phyloP scores from a whole-genome alignment of 2,888 invertebrate genomes.

The Drosophila kambysellisi region DNA sequence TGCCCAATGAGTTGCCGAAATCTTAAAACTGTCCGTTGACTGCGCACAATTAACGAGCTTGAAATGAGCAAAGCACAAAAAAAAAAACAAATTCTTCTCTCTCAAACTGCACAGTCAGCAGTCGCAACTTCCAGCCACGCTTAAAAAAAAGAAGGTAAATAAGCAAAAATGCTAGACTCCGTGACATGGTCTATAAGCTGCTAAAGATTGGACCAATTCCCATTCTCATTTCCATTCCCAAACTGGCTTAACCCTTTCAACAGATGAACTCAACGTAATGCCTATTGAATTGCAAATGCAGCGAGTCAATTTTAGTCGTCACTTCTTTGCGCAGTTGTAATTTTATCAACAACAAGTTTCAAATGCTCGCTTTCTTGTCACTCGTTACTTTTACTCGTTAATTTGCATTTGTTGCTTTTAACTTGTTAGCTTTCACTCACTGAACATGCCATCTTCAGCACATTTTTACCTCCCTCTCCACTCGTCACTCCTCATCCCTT shows the following conservation, averaged over 20 bases:
- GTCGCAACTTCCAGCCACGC: neutral
- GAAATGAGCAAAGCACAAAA: slow-evolving; percentile 47
- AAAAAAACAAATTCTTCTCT: neutral
- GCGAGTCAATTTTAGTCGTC: slow-evolving; percentile 3
- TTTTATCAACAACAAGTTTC: neutral
- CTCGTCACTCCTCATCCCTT: neutral
- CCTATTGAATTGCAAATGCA: slow-evolving; percentile 9
- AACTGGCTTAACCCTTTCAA: neutral
- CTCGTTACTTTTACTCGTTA: slow-evolving; percentile 1
- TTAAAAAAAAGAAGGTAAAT: neutral
- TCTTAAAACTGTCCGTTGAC: slow-evolving; percentile 33
- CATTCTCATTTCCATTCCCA: slow-evolving; percentile 1
- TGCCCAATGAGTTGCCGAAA: slow-evolving; percentile 65
- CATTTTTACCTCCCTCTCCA: neutral
- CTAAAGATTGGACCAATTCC: neutral
- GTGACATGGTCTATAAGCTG: slow-evolving; percentile 37
- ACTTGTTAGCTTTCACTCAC: neutral
- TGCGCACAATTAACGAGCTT: slow-evolving; percentile 54
- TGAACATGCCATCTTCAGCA: neutral
- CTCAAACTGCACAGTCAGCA: slow-evolving; percentile 63
- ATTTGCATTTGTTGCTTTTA: neutral
- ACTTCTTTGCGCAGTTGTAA: neutral
- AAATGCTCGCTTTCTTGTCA: neutral
- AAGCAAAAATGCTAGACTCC: slow-evolving; percentile 14
- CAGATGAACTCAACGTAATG: neutral